A percentile compares a stretch with the other conserved stretches of the same genome.
These are phyloP conservation scores for Orcinus orca DNA, from an alignment of 2,113 vertebrate species.

Conservation along the genomic window DNA sequence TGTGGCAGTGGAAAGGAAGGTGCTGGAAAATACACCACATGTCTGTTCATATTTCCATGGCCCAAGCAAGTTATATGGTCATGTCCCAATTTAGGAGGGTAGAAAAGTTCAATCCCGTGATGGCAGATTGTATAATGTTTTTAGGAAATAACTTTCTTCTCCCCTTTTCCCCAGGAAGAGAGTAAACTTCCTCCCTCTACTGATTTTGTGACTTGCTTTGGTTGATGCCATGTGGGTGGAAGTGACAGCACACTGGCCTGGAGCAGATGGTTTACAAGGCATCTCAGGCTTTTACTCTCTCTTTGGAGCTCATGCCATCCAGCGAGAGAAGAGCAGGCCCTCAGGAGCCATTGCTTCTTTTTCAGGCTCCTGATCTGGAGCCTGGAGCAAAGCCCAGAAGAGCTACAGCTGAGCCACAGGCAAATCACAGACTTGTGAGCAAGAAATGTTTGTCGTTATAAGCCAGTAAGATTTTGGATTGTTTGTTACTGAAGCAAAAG, in stretches of 20 bases:
- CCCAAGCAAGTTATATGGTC: not conserved
- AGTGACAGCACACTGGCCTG: not conserved
- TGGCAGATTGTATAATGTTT: not conserved
- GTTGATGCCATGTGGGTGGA: not conserved
- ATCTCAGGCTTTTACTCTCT: not conserved
- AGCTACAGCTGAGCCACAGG: not conserved
- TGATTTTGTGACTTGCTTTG: not conserved
- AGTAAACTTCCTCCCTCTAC: not conserved
- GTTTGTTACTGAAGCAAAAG: not conserved
- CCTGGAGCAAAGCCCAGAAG: not conserved
- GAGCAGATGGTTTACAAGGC: not conserved
- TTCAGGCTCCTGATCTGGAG: not conserved
- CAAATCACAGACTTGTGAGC: not conserved
- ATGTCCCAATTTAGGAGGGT: not conserved
- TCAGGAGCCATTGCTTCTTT: not conserved
- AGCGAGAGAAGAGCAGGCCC: not conserved
- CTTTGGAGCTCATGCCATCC: not conserved
- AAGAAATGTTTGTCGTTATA: not conserved
- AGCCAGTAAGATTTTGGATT: not conserved
- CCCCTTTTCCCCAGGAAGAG: not conserved
- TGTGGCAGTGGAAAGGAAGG: not conserved
- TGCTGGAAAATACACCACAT: not conserved
- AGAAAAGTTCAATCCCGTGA: not conserved
- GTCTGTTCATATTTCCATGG: not conserved
- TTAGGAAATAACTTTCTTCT: not conserved